A percentile compares a stretch with the other conserved stretches of the same genome.
These are phyloP conservation scores for Peromyscus melanophrys DNA, from an alignment of 2,797 vertebrate species.

Conservation along the genomic window DNA sequence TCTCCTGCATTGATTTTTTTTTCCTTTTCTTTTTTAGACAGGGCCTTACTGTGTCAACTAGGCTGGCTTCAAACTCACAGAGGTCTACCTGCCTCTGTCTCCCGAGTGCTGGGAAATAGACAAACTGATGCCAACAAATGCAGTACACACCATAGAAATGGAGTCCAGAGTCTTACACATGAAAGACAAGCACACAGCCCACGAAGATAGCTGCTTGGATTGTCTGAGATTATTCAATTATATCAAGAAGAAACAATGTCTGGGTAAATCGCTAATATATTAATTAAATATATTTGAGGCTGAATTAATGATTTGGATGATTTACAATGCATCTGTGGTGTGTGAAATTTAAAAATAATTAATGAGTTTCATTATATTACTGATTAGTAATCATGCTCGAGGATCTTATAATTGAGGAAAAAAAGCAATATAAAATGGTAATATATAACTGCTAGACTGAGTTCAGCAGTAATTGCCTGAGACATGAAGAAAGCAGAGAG, in stretches of 20 bases:
- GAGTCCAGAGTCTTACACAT: background rate
- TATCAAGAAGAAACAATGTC: constrained; percentile 27
- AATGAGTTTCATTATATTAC: background rate
- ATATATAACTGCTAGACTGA: background rate
- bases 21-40: background rate
- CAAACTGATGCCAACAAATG: background rate
- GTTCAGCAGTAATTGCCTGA: background rate
- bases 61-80: background rate
- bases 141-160: background rate
- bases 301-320: background rate
- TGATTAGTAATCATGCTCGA: constrained; percentile 33
- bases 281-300: constrained; percentile 41
- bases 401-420: background rate
- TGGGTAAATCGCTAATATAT: background rate
- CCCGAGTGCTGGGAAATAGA: background rate
- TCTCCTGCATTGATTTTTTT: background rate
- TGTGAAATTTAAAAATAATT: background rate
- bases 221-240: background rate
- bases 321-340: background rate
- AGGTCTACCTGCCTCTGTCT: background rate
- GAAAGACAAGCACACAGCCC: background rate
- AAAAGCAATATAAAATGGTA: constrained; percentile 49
- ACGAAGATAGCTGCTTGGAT: background rate
- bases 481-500: background rate
- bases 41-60: background rate